Percentiles rank a stretch among this genome's conserved stretches.
These are phyloP conservation scores for Actenoides hombroni DNA, from an alignment of 2,113 vertebrate species.

Conservation along the genomic window DNA sequence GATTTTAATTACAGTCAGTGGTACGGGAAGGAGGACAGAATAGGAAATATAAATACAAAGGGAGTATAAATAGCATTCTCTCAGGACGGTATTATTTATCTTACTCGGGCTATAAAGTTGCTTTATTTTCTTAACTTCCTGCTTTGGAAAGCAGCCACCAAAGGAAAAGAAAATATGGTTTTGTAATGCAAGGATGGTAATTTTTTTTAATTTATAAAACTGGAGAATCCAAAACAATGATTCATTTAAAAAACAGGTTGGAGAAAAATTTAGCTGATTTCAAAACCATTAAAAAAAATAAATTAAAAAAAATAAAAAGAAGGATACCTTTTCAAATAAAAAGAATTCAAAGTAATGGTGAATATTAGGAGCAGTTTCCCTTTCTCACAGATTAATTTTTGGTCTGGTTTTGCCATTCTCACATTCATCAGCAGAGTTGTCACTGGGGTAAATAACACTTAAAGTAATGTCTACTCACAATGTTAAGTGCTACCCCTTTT, in stretches of 20 bases:
- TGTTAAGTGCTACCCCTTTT: not conserved
- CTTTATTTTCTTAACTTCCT: constrained; percentile 66
- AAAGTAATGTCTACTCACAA: not conserved
- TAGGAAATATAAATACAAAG: constrained; percentile 67
- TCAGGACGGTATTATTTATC: constrained; percentile 63
- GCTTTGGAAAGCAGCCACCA: constrained; percentile 64
- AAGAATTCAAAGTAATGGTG: not conserved
- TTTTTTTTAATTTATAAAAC: constrained; percentile 1
- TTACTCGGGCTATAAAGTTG: constrained; percentile 55
- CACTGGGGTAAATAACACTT: not conserved
- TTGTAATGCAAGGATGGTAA: not conserved
- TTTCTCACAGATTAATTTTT: not conserved
- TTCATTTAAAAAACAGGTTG: not conserved
- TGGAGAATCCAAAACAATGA: constrained; percentile 3
- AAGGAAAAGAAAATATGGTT: constrained; percentile 21
- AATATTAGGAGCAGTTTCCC: not conserved
- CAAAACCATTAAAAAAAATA: not conserved
- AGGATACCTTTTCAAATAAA: not conserved
- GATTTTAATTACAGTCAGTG: constrained; percentile 29
- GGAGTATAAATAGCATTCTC: constrained; percentile 59
- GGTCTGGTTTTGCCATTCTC: not conserved
- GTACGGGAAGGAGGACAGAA: constrained; percentile 20
- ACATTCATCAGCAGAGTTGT: not conserved
- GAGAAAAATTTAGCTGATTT: not conserved
- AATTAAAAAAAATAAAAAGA: not conserved